phyloP scores from a whole-genome alignment of 1,140 invertebrate species.

The Drosophila truncata region DNA sequence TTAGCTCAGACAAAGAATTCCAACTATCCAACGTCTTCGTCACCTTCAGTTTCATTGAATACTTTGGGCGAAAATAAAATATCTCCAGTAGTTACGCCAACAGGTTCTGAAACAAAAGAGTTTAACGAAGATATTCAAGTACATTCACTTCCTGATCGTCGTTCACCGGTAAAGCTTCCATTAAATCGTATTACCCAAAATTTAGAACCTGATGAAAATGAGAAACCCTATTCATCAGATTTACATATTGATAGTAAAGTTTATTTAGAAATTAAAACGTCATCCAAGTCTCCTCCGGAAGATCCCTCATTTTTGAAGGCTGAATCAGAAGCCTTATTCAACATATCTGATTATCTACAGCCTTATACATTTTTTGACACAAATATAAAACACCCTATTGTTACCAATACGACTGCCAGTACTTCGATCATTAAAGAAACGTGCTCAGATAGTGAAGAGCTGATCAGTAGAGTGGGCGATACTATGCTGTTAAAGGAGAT shows the following conservation, averaged over 20 bases:
- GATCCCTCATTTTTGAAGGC: conserved; percentile 10
- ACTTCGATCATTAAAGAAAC: conserved; percentile 16
- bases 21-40: neutral
- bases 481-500: conserved; percentile 12
- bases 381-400: conserved; percentile 5
- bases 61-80: conserved; percentile 4
- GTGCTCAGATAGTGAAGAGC: neutral
- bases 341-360: conserved; percentile 68
- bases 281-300: neutral
- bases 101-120: neutral
- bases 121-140: neutral
- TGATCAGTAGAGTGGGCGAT: neutral
- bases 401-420: conserved; percentile 6
- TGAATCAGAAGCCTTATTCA: conserved; percentile 38
- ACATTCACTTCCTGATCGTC: neutral
- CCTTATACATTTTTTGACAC: conserved; percentile 61
- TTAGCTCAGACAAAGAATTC: conserved; percentile 11
- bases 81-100: conserved; percentile 21
- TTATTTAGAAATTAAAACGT: conserved; percentile 7
- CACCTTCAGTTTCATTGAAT: conserved; percentile 26
- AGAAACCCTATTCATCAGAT: neutral
- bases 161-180: conserved; percentile 12
- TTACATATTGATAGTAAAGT: neutral
- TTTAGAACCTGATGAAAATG: neutral
- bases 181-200: neutral